These are phyloP conservation scores for Pardalotus punctatus DNA, from an alignment of 2,113 vertebrate genomes.

Conservation along the genomic window DNA sequence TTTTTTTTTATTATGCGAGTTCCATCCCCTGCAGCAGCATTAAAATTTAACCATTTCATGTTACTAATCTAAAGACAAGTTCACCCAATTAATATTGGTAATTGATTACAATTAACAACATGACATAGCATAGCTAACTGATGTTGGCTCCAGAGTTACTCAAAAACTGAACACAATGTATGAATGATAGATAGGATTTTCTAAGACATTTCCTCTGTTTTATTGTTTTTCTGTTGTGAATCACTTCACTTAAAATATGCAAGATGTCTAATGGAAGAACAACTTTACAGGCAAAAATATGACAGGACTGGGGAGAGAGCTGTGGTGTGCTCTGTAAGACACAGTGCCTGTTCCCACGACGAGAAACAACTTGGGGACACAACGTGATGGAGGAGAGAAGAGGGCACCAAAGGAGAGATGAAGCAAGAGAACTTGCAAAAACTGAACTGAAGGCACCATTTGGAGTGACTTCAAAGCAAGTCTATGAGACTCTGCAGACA, in stretches of 20 bases:
- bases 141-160: background rate
- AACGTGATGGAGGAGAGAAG: background rate
- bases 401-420: background rate
- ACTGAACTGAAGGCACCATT: background rate
- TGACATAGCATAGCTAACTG: background rate
- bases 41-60: background rate
- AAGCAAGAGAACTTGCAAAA: background rate
- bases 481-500: background rate
- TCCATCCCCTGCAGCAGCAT: background rate
- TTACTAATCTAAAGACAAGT: background rate
- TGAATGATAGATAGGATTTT: background rate
- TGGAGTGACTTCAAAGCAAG: conserved; percentile 42
- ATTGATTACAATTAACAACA: background rate
- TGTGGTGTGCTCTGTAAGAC: background rate
- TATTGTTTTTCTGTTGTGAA: conserved; percentile 21
- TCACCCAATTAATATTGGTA: background rate
- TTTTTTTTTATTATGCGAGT: background rate
- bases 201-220: background rate
- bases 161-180: background rate
- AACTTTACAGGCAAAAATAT: background rate
- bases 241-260: conserved; percentile 13
- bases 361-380: background rate
- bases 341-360: background rate
- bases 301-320: background rate
- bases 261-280: conserved; percentile 7